Conservation (phyloP, 2,888 invertebrate genomes). For the Drosophila histrio region DNA sequence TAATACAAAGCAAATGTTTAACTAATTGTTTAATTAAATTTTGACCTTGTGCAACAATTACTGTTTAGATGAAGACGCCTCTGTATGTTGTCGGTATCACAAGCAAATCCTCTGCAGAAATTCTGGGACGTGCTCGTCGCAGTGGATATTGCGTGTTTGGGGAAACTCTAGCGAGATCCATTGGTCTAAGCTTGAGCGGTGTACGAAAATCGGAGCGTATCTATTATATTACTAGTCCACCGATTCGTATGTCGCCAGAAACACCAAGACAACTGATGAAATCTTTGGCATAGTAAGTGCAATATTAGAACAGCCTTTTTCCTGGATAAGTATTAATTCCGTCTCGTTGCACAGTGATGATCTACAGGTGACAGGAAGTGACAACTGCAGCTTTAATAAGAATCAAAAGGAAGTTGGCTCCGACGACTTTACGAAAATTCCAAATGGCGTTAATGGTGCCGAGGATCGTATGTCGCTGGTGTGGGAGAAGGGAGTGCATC, state of each 20-base stretch:
- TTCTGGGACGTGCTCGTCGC: conserved; percentile 88
- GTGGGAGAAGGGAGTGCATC: conserved; percentile 97
- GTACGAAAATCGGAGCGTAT: conserved; percentile 80
- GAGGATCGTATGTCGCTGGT: conserved; percentile 98
- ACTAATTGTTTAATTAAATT: not conserved
- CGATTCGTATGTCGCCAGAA: conserved; percentile 86
- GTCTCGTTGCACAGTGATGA: conserved; percentile 88
- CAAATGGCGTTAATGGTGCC: conserved; percentile 98
- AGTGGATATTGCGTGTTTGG: conserved; percentile 91
- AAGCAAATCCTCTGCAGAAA: conserved; percentile 95
- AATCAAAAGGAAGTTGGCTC: conserved; percentile 95
- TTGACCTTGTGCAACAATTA: not conserved
- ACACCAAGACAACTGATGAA: conserved; percentile 89
- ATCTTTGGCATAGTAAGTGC: conserved; percentile 74
- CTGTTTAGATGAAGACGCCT: conserved; percentile 92
- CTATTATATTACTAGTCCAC: conserved; percentile 85
- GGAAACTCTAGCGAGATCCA: conserved; percentile 93
- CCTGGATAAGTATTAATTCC: not conserved
- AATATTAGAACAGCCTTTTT: not conserved
- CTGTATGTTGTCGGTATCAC: conserved; percentile 98
- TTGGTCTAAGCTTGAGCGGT: conserved; percentile 84
- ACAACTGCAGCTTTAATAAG: conserved; percentile 97
- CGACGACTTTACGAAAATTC: conserved; percentile 96
- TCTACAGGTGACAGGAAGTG: conserved; percentile 97
- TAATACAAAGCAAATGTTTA: not conserved